These are phyloP conservation scores for Laspeyria flexula DNA, from an alignment of 2,888 invertebrate species.

Conservation along the genomic window DNA sequence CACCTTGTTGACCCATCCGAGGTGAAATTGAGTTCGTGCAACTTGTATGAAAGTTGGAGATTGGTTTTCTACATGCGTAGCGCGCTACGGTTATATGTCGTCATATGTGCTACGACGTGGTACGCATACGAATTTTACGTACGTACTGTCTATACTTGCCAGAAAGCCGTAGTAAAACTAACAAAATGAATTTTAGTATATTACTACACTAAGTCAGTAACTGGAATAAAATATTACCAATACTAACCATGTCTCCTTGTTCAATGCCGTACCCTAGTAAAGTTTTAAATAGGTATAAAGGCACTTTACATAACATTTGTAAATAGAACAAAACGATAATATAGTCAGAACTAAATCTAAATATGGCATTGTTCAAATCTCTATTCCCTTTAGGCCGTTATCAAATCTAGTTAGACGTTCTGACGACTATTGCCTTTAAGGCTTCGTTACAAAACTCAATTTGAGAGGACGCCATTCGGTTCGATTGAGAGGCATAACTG, in stretches of 20 bases:
- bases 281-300: neutral
- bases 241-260: no score
- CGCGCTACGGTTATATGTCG: slow-evolving; percentile 29
- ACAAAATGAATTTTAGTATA: no score
- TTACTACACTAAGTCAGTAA: no score
- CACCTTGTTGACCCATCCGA: slow-evolving; percentile 36
- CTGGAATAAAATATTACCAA: no score
- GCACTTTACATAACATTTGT: neutral
- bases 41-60: slow-evolving; percentile 33
- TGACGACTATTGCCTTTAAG: slow-evolving; percentile 51
- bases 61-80: slow-evolving; percentile 38
- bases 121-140: slow-evolving; percentile 21
- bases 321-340: neutral
- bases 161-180: slow-evolving; percentile 9
- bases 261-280: no score
- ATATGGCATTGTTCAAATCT: slow-evolving; percentile 37
- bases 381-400: slow-evolving; percentile 38
- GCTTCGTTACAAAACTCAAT: slow-evolving; percentile 63
- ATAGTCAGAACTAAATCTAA: slow-evolving; percentile 1
- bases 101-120: slow-evolving; percentile 33
- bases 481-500: slow-evolving; percentile 54
- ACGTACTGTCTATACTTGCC: neutral
- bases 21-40: slow-evolving; percentile 30
- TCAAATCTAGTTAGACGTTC: slow-evolving; percentile 51
- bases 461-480: slow-evolving; percentile 51